phyloP scores from a whole-genome alignment of 2,113 vertebrate genomes.

The Cariama cristata region DNA sequence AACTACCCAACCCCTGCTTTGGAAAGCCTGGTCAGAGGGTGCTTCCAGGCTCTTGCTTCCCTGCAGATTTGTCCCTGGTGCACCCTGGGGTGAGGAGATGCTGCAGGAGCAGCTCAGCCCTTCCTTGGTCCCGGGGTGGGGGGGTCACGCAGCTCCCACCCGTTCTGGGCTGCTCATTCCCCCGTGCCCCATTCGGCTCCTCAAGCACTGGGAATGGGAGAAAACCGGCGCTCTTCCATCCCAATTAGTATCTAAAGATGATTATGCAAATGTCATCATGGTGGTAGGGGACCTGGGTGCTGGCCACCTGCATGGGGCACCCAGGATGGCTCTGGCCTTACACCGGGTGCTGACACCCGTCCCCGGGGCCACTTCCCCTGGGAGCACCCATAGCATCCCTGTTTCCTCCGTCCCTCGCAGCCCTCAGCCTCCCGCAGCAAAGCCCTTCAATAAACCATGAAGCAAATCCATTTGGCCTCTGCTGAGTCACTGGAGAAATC shows the following conservation, averaged over 20 bases:
- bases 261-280: neutral
- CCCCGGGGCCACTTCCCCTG: neutral
- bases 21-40: neutral
- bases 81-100: neutral
- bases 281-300: neutral
- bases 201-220: neutral
- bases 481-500: constrained; percentile 40
- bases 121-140: neutral
- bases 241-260: neutral
- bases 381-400: neutral
- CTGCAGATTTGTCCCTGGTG: neutral
- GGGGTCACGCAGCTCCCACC: neutral
- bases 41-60: neutral
- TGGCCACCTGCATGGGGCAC: neutral
- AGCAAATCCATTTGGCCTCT: constrained; percentile 25
- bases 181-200: neutral
- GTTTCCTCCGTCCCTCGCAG: accelerated
- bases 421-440: neutral
- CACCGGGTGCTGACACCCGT: accelerated
- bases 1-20: neutral
- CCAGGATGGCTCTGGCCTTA: neutral
- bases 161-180: neutral
- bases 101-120: neutral
- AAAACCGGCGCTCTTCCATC: neutral
- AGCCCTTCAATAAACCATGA: constrained; percentile 39